phyloP scores from a whole-genome alignment of 2,888 invertebrate species.

The Rhagonycha lutea region DNA sequence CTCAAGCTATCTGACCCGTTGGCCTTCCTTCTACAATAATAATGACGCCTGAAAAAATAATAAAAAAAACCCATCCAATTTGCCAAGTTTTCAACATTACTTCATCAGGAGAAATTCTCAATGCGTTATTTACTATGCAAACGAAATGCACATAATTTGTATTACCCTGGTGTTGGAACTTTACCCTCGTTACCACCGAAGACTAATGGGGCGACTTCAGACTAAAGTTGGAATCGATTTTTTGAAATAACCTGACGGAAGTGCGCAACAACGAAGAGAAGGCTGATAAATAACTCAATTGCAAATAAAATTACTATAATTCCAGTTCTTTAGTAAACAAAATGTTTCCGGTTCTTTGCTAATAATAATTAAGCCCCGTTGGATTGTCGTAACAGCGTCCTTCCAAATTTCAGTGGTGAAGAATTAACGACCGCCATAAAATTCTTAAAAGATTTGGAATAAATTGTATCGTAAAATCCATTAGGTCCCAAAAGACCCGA shows the following conservation, averaged over 20 bases:
- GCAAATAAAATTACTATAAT: not conserved
- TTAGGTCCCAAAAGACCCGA: not conserved
- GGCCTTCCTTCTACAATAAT: too few species aligned
- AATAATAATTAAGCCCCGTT: not conserved
- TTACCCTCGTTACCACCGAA: not conserved
- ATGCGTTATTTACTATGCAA: not conserved
- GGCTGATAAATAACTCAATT: not conserved
- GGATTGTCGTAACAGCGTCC: not conserved
- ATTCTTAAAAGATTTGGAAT: not conserved
- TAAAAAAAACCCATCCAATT: not conserved
- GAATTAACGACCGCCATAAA: not conserved
- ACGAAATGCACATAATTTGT: not conserved
- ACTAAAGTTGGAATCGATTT: not conserved
- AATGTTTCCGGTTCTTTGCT: not conserved
- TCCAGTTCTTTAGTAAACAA: not conserved
- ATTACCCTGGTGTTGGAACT: not conserved
- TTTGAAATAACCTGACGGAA: not conserved
- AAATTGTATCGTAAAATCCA: not conserved
- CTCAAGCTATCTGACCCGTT: too few species aligned
- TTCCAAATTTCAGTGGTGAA: not conserved
- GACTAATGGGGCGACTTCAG: not conserved
- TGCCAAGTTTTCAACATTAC: not conserved
- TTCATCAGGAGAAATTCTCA: not conserved
- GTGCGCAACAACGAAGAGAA: not conserved
- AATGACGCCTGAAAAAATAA: not conserved